Evolutionary conservation across 2,797 vertebrate species (phyloP).

Genomic region (Dipus sagitta): DNA sequence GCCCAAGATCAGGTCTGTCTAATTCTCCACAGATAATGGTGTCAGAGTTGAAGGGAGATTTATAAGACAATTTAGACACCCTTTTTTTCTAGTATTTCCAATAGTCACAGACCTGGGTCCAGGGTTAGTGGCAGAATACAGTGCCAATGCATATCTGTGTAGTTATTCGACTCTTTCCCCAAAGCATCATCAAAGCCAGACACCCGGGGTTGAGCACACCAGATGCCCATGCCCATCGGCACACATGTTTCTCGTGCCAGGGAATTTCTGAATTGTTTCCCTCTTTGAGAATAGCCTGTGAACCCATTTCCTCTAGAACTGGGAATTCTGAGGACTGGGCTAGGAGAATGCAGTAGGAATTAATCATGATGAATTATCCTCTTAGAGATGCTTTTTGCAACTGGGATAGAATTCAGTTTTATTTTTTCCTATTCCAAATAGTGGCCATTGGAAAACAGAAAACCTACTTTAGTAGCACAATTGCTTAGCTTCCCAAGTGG

Average conservation of each 20-base stretch:
- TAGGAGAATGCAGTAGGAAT: slow-evolving; percentile 2
- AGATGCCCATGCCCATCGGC: no score
- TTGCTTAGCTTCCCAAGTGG: neutral
- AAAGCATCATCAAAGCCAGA: neutral
- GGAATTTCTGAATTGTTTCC: neutral
- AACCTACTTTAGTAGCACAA: no score
- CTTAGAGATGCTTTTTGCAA: neutral
- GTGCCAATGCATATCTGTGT: accelerated
- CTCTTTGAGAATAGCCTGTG: neutral
- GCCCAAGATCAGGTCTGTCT: neutral
- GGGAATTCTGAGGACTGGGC: neutral
- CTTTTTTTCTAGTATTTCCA: neutral
- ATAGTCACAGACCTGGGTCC: neutral
- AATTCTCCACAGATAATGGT: neutral
- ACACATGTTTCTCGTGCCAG: neutral
- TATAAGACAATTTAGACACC: neutral
- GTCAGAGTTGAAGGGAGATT: neutral
- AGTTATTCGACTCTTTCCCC: neutral
- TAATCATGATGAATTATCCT: neutral
- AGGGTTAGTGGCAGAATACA: neutral
- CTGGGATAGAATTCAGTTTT: neutral
- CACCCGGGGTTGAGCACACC: neutral
- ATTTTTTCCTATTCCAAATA: slow-evolving; percentile 24
- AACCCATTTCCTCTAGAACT: neutral
- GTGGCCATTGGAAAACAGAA: neutral